Percentiles rank a stretch among this genome's conserved stretches.
phyloP scores from a whole-genome alignment of 2,113 vertebrate genomes.

The Cranoglanis bouderius region DNA sequence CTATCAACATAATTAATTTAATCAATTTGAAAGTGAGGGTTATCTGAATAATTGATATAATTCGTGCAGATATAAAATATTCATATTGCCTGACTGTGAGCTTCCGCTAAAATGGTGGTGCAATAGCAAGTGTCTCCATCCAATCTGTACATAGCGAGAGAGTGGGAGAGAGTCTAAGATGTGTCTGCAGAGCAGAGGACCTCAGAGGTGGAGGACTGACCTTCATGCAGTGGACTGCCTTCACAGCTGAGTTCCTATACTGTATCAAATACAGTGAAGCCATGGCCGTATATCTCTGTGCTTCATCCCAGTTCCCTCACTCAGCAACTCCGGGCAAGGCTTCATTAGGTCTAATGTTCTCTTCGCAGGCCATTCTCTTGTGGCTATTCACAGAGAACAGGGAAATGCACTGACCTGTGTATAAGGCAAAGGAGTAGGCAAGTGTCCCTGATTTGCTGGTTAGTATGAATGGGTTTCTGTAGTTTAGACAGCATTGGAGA shows the following conservation, averaged over 20 bases:
- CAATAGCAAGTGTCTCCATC: conserved; percentile 46
- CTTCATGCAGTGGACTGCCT: conserved; percentile 57
- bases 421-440: conserved; percentile 51
- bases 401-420: conserved; percentile 63
- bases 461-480: neutral
- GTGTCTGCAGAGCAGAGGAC: conserved; percentile 27
- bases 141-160: conserved; percentile 14
- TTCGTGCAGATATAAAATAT: conserved; percentile 72
- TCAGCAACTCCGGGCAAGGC: conserved; percentile 69
- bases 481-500: neutral
- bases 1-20: conserved; percentile 75
- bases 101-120: conserved; percentile 13
- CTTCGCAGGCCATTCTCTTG: conserved; percentile 50
- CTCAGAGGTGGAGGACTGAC: conserved; percentile 53
- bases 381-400: conserved; percentile 59
- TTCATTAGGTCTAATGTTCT: conserved; percentile 70
- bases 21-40: conserved; percentile 66
- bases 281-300: conserved; percentile 59
- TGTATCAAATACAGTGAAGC: conserved; percentile 32
- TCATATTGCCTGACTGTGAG: conserved; percentile 62
- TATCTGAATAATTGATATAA: conserved; percentile 71
- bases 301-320: conserved; percentile 55
- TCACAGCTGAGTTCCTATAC: conserved; percentile 57
- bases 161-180: conserved; percentile 13
- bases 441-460: neutral